A percentile compares a stretch with the other conserved stretches of the same genome.
Conservation (phyloP, 1,140 invertebrate genomes). For the Homarus americanus region DNA sequence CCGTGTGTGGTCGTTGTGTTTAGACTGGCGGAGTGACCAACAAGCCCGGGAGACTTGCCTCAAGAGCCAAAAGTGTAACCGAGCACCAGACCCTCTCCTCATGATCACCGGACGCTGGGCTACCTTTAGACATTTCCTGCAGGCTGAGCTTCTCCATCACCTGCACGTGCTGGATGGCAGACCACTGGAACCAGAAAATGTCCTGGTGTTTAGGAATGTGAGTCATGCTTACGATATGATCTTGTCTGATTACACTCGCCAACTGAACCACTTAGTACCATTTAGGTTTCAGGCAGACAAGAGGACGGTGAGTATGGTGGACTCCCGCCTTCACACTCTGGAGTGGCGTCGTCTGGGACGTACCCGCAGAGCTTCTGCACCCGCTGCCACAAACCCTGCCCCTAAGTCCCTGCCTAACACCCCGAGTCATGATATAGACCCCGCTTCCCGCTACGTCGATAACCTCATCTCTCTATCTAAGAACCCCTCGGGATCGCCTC, state of each 20-base stretch:
- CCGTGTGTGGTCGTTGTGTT: constrained; percentile 60
- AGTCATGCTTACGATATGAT: constrained; percentile 42
- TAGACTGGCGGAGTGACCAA: constrained; percentile 59
- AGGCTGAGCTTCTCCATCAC: constrained; percentile 61
- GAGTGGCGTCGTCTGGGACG: constrained; percentile 55
- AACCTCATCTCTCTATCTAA: constrained; percentile 41
- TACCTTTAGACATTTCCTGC: constrained; percentile 62
- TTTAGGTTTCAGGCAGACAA: constrained; percentile 60
- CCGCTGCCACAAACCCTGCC: constrained; percentile 22
- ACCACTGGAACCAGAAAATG: constrained; percentile 43
- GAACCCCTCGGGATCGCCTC: not conserved
- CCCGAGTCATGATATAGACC: constrained; percentile 26
- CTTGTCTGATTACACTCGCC: constrained; percentile 56
- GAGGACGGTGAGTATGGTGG: constrained; percentile 59
- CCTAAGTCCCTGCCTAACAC: constrained; percentile 25
- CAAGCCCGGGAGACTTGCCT: constrained; percentile 47
- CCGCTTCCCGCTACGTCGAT: constrained; percentile 51
- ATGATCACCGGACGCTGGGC: constrained; percentile 55
- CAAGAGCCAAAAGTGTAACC: constrained; percentile 37
- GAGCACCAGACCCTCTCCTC: constrained; percentile 46
- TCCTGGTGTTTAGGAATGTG: constrained; percentile 38
- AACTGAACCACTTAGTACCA: constrained; percentile 58
- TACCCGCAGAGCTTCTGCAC: constrained; percentile 13
- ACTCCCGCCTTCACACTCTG: constrained; percentile 64
- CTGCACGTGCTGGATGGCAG: constrained; percentile 49